These are phyloP conservation scores for Cephalopachus bancanus DNA, from an alignment of 2,797 vertebrate species.

Conservation along the genomic window DNA sequence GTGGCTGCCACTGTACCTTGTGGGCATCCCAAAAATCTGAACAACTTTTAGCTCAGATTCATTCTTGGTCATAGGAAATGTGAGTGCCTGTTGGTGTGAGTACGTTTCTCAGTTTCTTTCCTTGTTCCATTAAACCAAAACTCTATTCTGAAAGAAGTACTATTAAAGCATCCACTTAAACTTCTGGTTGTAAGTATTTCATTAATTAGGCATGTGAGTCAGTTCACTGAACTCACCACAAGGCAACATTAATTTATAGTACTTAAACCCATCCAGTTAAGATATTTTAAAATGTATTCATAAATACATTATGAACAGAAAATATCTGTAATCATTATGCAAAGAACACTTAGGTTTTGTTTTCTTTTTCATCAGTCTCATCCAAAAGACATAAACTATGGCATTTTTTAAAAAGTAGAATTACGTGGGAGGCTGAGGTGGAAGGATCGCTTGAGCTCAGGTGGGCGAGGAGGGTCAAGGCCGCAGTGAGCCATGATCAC, in stretches of 20 bases:
- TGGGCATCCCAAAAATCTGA: constrained; percentile 81
- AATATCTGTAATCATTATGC: constrained; percentile 39
- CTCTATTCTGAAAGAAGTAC: not conserved
- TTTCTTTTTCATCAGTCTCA: constrained; percentile 14
- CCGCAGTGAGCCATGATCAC: no score
- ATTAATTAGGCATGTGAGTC: not conserved
- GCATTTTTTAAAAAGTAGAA: not conserved
- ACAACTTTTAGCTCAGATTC: constrained; percentile 78
- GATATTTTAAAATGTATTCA: constrained; percentile 1
- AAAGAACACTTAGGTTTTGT: not conserved
- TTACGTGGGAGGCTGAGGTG: not conserved
- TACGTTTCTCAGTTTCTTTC: constrained; percentile 61
- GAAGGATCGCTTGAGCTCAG: no score
- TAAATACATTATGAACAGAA: constrained; percentile 39
- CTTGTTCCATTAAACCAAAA: constrained; percentile 26
- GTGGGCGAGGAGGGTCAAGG: no score
- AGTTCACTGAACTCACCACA: constrained; percentile 11
- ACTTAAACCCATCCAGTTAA: not conserved
- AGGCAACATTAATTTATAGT: not conserved
- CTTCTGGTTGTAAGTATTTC: constrained; percentile 39
- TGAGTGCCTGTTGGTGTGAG: constrained; percentile 39
- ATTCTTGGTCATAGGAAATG: constrained; percentile 76
- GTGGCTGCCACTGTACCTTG: constrained; percentile 68
- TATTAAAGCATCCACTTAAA: constrained; percentile 13
- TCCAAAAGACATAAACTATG: constrained; percentile 6